Evolutionary conservation across 2,797 vertebrate genomes (phyloP), one percentile per base, ranked within the genome.

Genomic region (Rhabdomys pumilio): DNA sequence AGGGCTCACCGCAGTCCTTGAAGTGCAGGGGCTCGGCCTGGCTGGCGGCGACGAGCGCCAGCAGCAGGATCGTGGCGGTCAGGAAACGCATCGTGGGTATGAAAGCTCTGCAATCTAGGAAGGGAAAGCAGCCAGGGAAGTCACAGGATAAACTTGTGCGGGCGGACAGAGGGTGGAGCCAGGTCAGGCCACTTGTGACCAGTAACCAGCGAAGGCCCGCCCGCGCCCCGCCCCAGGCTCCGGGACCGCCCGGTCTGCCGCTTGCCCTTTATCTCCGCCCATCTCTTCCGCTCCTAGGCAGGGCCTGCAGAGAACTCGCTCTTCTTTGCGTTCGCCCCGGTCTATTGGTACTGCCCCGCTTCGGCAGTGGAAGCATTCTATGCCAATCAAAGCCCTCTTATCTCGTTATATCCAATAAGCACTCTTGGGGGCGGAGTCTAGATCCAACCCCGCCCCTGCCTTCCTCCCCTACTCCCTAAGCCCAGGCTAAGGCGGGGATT

Each of bases 1-100:
- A 8, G 53, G 31, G 81, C 98, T 97, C 97, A 98, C 98, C 98
- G 47, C 98, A 98, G 95, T 98, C 97, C 87, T 88, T 63, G 91
- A 93, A 98, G 10, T 0, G 20, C 89, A 98, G 86, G 2, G 94
- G 95, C 57, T 98, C 95, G 6, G 97, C 96, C 69, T 85, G 91
- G 53, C 44, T 75, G 34, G 65, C 50, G 50, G 89, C 61, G 80
- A 50, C 2, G 26, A 97, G 83, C 50, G 83, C 93, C 95, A 97
- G 81, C 53, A 97, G 59, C 34, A 98, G 87, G 67, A 94, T 38
- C 44, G 50, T 69, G 4, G 83, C 47, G 2, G 63, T 29, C 80
- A 72, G 80, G 61, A 59, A 12, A 31, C 29, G 11, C 97, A 97
- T 98, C 2, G 57, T 20, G 26, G 75, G 75, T 1, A 0, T 38